Conservation (phyloP, 2,113 vertebrate species). For the Pristiophorus japonicus region DNA sequence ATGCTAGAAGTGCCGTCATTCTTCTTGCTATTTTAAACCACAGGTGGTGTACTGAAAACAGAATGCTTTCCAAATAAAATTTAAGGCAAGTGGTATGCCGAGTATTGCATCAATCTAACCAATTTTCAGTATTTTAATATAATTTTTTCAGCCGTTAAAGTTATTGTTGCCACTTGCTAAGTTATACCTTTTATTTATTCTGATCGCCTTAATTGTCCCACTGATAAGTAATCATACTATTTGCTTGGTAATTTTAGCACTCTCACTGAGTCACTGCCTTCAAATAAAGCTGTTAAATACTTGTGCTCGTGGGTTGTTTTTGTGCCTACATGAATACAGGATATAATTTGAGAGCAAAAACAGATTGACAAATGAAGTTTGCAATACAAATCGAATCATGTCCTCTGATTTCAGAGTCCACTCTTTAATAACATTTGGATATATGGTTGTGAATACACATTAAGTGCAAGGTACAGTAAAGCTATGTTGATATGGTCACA, state of each 20-base stretch:
- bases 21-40: background rate
- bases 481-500: background rate
- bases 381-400: background rate
- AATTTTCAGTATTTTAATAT: background rate
- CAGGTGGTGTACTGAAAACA: no score
- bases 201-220: background rate
- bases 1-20: background rate
- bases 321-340: background rate
- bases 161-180: background rate
- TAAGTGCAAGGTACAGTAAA: background rate
- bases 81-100: background rate
- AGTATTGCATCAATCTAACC: background rate
- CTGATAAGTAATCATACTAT: background rate
- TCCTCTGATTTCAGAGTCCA: background rate
- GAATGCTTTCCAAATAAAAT: background rate
- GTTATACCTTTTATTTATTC: background rate
- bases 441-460: background rate
- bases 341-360: background rate
- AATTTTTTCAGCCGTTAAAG: background rate
- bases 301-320: background rate
- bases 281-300: background rate
- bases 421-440: background rate
- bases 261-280: background rate
- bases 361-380: background rate
- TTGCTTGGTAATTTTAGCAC: background rate